Conservation (phyloP, 2,113 vertebrate species). For the Narcine bancroftii region DNA sequence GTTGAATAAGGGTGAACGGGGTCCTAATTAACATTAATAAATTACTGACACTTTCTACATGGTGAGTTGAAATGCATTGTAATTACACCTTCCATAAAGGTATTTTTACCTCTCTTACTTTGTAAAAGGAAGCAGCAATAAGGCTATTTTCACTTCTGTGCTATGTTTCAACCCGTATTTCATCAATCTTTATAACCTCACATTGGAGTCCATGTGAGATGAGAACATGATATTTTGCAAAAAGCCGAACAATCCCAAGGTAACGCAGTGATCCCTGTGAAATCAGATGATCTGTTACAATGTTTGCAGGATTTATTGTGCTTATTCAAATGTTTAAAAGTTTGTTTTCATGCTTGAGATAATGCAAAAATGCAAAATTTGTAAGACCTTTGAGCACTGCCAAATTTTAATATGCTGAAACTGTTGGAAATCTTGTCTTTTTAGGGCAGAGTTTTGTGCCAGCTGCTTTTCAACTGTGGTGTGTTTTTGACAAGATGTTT, state of each 20-base stretch:
- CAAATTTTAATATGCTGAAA: not conserved
- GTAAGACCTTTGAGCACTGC: not conserved
- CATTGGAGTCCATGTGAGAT: not conserved
- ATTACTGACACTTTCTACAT: conserved; percentile 16
- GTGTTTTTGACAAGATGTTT: not conserved
- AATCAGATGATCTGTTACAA: not conserved
- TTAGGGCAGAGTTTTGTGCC: not conserved
- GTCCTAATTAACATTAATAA: not conserved
- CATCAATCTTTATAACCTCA: not conserved
- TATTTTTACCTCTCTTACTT: not conserved
- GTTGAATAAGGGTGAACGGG: not conserved
- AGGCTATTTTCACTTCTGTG: not conserved
- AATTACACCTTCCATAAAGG: conserved; percentile 12
- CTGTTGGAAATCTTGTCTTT: not conserved
- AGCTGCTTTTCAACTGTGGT: not conserved
- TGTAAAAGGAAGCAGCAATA: not conserved
- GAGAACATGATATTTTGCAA: not conserved
- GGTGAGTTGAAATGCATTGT: not conserved
- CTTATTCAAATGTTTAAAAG: not conserved
- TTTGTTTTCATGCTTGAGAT: not conserved
- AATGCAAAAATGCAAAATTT: not conserved
- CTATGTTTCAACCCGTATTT: not conserved
- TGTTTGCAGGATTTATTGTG: not conserved
- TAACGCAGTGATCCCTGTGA: not conserved
- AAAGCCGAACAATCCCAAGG: not conserved